phyloP scores from a whole-genome alignment of 2,797 vertebrate genomes.

The Diplodus puntazzo region DNA sequence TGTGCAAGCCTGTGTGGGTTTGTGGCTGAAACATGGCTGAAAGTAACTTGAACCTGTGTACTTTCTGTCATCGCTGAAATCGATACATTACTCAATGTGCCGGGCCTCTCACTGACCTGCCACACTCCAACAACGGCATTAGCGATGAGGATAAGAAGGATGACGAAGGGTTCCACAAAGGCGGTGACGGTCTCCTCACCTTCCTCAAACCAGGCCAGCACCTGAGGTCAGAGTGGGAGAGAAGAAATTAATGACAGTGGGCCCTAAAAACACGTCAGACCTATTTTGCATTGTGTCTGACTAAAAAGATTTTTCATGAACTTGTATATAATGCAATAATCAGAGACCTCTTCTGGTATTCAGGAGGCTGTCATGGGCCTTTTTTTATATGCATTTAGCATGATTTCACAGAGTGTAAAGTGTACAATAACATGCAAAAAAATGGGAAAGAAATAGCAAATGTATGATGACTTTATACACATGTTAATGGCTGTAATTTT shows the following conservation, averaged over 20 bases:
- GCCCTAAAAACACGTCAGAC: not conserved
- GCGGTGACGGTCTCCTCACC: conserved; percentile 95
- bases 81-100: conserved; percentile 55
- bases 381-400: not conserved
- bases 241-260: not conserved
- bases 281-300: not conserved
- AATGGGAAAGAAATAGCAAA: not conserved
- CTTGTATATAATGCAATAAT: not conserved
- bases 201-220: conserved; percentile 89
- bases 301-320: not conserved
- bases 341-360: not conserved
- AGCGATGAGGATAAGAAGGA: conserved; percentile 94
- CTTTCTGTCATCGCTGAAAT: conserved; percentile 49
- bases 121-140: conserved; percentile 95
- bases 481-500: conserved; percentile 2
- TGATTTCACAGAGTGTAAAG: not conserved
- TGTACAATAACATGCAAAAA: not conserved
- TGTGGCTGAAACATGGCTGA: conserved; percentile 10
- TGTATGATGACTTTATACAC: not conserved
- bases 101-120: conserved; percentile 87
- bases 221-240: conserved; percentile 64
- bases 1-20: conserved; percentile 36
- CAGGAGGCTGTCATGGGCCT: not conserved
- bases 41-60: conserved; percentile 56
- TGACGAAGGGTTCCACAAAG: conserved; percentile 95